Evolutionary conservation across 2,113 vertebrate genomes (phyloP), one percentile per base, ranked within the genome.

Genomic region (Gymnorhina tibicen): DNA sequence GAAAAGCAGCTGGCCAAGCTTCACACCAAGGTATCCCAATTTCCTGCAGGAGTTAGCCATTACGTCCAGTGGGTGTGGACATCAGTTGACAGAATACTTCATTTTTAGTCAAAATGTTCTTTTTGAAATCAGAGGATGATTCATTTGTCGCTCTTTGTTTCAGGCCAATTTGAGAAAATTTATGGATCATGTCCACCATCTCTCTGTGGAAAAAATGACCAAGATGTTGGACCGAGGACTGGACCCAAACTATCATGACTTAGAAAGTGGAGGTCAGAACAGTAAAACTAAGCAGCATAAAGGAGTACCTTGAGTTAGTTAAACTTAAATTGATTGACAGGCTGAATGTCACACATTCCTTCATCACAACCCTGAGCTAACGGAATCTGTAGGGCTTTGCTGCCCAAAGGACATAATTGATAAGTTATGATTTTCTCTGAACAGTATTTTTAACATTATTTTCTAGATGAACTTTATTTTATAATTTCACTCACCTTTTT

Each of bases 1-100:
- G 99, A 99, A 97, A 99, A 99, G 91, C 99, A 99, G 86, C 97
- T 99, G 98, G 99, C 99, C 95, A 99, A 99, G 95, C 97, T 99
- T 86, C 99, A 99, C 95, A 99, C 99, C 0, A 99, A 99, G 99
- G 99, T 99, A 95, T 79, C 22, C 56, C 17, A 35, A 18, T 58
- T 47, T 32, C n/a, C 33, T 15, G 42, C 46, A 56, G n/a, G 52
- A 75, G 16, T 30, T 27, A 23, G 16, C 8, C 35, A 3, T 66
- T 58, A 11, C 42, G 50, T 49, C 1, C 46, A 58, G 5, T 27
- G 15, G 33, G 1, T 67, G 15, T 16, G 84, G 58, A 16, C 11
- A 41, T 41, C 23, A 33, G 13, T 20, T 39, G 60, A 42, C 11
- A 70, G 23, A 75, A 27, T 39, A 27, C 37, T 81, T 90, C 5